phyloP scores from a whole-genome alignment of 1,140 invertebrate species.

The Brachionus plicatilis region DNA sequence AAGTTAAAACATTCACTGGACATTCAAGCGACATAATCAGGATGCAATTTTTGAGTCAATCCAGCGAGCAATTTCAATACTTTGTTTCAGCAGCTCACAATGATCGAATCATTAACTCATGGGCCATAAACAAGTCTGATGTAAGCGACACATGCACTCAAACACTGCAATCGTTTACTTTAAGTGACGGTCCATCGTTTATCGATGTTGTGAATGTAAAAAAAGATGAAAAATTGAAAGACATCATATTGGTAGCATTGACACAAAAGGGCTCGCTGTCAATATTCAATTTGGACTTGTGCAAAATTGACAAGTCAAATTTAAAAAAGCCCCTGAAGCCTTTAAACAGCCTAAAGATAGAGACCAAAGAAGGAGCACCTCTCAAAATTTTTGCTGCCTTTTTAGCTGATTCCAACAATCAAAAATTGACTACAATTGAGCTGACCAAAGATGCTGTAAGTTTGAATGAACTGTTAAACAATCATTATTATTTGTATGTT shows the following conservation, averaged over 20 bases:
- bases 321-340: constrained; percentile 24
- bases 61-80: constrained; percentile 51
- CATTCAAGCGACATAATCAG: constrained; percentile 63
- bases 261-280: constrained; percentile 7
- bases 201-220: constrained; percentile 42
- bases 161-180: constrained; percentile 58
- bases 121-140: constrained; percentile 53
- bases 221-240: constrained; percentile 47
- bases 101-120: constrained; percentile 62
- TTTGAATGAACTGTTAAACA: not conserved
- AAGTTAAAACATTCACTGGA: constrained; percentile 63
- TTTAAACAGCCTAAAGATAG: not conserved
- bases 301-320: not conserved
- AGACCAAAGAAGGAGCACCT: constrained; percentile 20
- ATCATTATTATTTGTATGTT: constrained; percentile 42
- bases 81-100: constrained; percentile 62
- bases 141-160: constrained; percentile 45
- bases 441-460: not conserved
- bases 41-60: constrained; percentile 49
- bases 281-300: not conserved
- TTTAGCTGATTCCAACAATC: not conserved
- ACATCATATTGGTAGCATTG: not conserved
- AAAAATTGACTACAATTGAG: constrained; percentile 66
- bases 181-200: constrained; percentile 64
- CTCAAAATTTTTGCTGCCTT: not conserved